Evolutionary conservation across 2,888 invertebrate species (phyloP), one percentile per base, ranked within the genome.

Genomic region (Hemicrepidius hirtus): DNA sequence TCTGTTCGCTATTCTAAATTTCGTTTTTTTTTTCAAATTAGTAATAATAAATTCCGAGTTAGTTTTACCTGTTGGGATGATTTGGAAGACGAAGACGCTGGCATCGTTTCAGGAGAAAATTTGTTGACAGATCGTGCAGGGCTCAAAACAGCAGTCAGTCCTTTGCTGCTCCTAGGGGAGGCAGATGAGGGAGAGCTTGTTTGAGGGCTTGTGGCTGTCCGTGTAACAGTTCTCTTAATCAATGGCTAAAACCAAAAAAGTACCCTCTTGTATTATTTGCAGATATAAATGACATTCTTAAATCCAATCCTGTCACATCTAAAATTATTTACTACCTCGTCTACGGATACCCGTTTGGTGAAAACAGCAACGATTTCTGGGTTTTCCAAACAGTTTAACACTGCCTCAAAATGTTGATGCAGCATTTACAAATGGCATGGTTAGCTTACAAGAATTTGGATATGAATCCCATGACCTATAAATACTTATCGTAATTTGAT

Each of bases 401-500:
- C 73, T 74, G 78, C 77, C 44, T 44, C 57, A 68, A 80, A 80
- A 69, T 81, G 80, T 46, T 78, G 78, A 44, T 63, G 72, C 46
- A 79, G 60, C 80, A 80, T 80, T 62, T 64, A 64, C n/a, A 74
- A 18, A 41, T n/a, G 24, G 3, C 18, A 55, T 68, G 20, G 12
- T 21, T 44, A 44, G 10, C 12, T 24, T 32, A 66, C 66, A 12
- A 32, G 20, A 66, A 66, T 66, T 66, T 66, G 0, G 55, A 41
- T 21, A 1, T 21, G 21, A 13, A 18, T 32, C 32, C 16, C 9
- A 20, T 55, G 35, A 28, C 16, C 1, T 20, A 20, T n/a, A 28
- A n/a, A n/a, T n/a, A n/a, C n/a, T n/a, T n/a, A n/a, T n/a, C n/a
- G 24, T 18, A 5, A 53, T 12, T 28, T 53, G 24, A 53, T 46